These are phyloP conservation scores for Sericinus montela DNA, from an alignment of 2,888 invertebrate genomes.

Conservation along the genomic window DNA sequence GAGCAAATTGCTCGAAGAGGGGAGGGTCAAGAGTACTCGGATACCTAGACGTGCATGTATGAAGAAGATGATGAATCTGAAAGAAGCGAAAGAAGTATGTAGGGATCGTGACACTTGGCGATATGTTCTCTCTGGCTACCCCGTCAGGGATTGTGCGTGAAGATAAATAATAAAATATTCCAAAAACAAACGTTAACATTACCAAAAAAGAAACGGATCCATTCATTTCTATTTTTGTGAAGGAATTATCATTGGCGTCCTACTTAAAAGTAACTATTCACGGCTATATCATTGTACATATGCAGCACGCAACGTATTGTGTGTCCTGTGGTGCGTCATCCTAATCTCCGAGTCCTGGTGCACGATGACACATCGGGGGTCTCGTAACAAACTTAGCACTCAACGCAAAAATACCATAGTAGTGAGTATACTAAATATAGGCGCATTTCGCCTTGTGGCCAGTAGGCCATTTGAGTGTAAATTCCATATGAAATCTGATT, in stretches of 20 bases:
- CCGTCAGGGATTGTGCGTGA: too few species aligned
- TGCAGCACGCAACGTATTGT: neutral
- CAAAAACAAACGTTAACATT: too few species aligned
- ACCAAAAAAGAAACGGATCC: too few species aligned
- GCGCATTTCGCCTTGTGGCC: neutral
- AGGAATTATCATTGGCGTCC: slow-evolving; percentile 7
- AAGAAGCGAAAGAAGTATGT: too few species aligned
- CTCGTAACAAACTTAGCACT: neutral
- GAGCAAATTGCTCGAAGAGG: too few species aligned
- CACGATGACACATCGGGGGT: slow-evolving; percentile 14
- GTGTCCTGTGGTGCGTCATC: slow-evolving; percentile 8
- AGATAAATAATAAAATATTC: too few species aligned
- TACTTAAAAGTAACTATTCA: slow-evolving; percentile 4
- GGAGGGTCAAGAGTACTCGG: too few species aligned
- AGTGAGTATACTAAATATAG: slow-evolving; percentile 1
- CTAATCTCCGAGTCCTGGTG: slow-evolving; percentile 8
- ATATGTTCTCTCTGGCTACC: too few species aligned
- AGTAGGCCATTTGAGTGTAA: neutral
- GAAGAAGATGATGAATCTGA: too few species aligned
- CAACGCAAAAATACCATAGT: slow-evolving; percentile 8
- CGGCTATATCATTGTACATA: neutral
- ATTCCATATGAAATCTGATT: neutral
- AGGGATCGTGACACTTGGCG: too few species aligned
- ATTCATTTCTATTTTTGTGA: slow-evolving; percentile 3
- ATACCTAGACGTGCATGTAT: too few species aligned